phyloP scores from a whole-genome alignment of 2,888 invertebrate species.

The Pachymerium ferrugineum region DNA sequence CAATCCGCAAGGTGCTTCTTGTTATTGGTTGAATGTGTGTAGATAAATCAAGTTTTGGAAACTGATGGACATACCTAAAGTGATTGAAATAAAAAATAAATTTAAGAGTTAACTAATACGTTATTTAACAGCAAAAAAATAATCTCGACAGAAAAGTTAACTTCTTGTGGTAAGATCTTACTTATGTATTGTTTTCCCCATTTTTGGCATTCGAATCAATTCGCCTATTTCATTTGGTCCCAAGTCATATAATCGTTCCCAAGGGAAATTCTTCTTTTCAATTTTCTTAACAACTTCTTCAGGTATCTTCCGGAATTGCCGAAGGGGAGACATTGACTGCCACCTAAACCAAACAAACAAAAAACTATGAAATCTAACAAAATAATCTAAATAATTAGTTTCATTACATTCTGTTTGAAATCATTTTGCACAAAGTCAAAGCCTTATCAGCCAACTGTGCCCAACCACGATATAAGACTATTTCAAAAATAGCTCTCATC shows the following conservation, averaged over 20 bases:
- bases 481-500: constrained; percentile 95
- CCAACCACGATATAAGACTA: constrained; percentile 88
- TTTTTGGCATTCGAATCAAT: constrained; percentile 79
- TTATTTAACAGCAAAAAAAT: neutral
- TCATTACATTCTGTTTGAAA: constrained; percentile 79
- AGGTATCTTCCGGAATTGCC: constrained; percentile 96
- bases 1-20: constrained; percentile 76
- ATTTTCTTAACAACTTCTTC: constrained; percentile 94
- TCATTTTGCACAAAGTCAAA: constrained; percentile 95
- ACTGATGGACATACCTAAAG: constrained; percentile 82
- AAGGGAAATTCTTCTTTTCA: constrained; percentile 77
- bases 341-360: constrained; percentile 52
- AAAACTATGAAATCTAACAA: neutral
- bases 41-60: constrained; percentile 90
- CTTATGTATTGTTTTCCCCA: constrained; percentile 91
- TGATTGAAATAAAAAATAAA: neutral
- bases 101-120: neutral
- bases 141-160: no score
- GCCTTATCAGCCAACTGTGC: constrained; percentile 96
- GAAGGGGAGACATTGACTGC: constrained; percentile 97
- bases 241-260: constrained; percentile 78
- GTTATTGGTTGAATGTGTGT: constrained; percentile 99
- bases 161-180: no score
- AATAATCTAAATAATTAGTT: neutral
- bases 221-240: constrained; percentile 97